Conservation (phyloP, 2,113 vertebrate genomes). For the Athene cunicularia region DNA sequence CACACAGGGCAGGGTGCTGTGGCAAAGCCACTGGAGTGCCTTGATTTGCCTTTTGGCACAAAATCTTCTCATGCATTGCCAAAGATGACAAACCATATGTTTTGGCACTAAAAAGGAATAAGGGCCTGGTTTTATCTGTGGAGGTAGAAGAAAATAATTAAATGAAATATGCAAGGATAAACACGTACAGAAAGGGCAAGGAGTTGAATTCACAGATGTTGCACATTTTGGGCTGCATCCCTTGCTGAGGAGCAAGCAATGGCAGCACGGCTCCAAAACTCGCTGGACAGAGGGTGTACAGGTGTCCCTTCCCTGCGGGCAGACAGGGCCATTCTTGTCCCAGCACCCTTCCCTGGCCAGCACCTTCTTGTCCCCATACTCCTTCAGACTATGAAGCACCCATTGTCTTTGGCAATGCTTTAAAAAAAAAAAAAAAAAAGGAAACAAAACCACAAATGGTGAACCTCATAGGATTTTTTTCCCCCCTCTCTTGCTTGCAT, state of each 20-base stretch:
- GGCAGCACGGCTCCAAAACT: neutral
- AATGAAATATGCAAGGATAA: neutral
- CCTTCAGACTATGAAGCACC: neutral
- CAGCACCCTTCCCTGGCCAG: neutral
- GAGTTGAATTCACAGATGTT: neutral
- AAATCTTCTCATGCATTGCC: neutral
- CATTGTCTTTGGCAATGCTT: neutral
- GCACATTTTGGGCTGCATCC: neutral
- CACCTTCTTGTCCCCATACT: neutral
- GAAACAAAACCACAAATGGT: neutral
- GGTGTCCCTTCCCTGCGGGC: neutral
- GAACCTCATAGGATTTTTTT: neutral
- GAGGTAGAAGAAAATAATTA: neutral
- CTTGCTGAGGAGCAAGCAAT: fast-evolving
- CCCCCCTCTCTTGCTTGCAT: neutral
- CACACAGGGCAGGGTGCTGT: neutral
- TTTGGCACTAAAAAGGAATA: neutral
- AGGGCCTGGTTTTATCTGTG: neutral
- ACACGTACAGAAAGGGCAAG: neutral
- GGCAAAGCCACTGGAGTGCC: neutral
- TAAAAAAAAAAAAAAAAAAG: neutral
- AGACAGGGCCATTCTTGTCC: neutral
- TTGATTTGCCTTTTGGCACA: neutral
- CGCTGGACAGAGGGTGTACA: fast-evolving
- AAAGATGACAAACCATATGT: neutral